Percentiles rank a stretch among this genome's conserved stretches.
Conservation (phyloP, 2,113 vertebrate genomes). For the Puffinus mauretanicus region DNA sequence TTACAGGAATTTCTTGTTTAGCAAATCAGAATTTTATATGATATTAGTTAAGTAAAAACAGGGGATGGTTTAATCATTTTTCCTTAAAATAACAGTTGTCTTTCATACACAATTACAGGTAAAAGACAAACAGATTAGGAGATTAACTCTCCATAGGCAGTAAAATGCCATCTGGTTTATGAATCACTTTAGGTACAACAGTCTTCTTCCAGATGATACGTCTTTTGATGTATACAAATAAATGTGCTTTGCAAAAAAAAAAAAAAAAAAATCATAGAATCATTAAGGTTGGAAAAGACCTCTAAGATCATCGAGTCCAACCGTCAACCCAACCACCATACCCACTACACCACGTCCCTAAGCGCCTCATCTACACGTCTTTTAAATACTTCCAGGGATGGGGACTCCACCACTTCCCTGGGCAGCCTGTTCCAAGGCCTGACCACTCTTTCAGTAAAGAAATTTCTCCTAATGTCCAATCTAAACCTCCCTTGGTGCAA, state of each 20-base stretch:
- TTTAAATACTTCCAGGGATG: too few relatives aligned
- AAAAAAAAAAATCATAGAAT: background rate
- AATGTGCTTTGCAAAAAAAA: background rate
- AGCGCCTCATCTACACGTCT: too few relatives aligned
- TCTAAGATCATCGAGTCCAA: too few relatives aligned
- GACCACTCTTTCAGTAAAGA: too few relatives aligned
- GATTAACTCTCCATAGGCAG: background rate
- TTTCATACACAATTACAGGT: background rate
- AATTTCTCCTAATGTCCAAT: too few relatives aligned
- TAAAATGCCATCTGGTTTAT: background rate
- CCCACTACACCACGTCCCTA: too few relatives aligned
- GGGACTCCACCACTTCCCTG: too few relatives aligned
- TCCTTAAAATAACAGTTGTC: background rate
- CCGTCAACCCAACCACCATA: too few relatives aligned
- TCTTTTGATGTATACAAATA: background rate
- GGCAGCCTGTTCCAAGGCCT: too few relatives aligned
- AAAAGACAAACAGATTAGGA: background rate
- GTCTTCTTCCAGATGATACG: background rate
- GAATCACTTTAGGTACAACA: background rate
- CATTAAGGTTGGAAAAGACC: too few relatives aligned
- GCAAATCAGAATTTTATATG: background rate
- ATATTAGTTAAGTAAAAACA: background rate
- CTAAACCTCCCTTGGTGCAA: too few relatives aligned
- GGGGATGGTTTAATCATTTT: background rate
- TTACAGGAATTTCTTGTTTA: background rate